Base-by-base conservation (phyloP, 2,888 invertebrate species). In the Sipha maydis region DNA sequence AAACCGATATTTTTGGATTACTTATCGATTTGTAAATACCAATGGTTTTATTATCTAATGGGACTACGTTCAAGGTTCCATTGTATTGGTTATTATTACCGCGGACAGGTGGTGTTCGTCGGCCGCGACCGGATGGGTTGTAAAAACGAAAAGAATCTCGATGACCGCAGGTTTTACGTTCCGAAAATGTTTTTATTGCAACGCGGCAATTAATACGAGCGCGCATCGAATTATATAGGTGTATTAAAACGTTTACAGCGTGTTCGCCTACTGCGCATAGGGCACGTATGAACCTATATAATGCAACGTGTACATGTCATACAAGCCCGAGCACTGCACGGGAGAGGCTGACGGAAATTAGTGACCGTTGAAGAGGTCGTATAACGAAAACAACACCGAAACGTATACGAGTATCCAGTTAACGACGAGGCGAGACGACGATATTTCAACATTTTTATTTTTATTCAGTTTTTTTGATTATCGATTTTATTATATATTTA, bases 121-220 rank as follows among this genome's bases (percentile, higher is more conserved):
- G 54, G 11, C n/a, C 5, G 71, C 83, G 71, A 25, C 34, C 28
- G 75, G 17, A 61, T 14, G 48, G 61, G 75, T 41, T 84, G 61
- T 84, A 76, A 84, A 76, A 84, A 76, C 41, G 28, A 75, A 75
- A 75, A 11, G 28, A 56, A 56, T 75, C 75, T 28, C 38, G 84
- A 76, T 38, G 19, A 4, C 31, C 14, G 48, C 48, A 14, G 69
- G 31, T 85, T 85, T 85, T 77, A 85, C 69, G 77, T 85, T 48
- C 61, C 77, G 77, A 85, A 85, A 77, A 85, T n/a, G 77, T 67
- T 85, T 84, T 85, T 85, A 85, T 85, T 85, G 48, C 78, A 73
- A 17, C 17, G 19, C 48, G 85, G 85, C 85, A 85, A 85, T 85
- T 85, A 85, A 83, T 82, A 82, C 17, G 48, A 31, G 48, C 67